Evolutionary conservation across 2,113 vertebrate genomes (phyloP), one percentile per base, ranked within the genome.

Genomic region (Gnathonemus longibarbis): DNA sequence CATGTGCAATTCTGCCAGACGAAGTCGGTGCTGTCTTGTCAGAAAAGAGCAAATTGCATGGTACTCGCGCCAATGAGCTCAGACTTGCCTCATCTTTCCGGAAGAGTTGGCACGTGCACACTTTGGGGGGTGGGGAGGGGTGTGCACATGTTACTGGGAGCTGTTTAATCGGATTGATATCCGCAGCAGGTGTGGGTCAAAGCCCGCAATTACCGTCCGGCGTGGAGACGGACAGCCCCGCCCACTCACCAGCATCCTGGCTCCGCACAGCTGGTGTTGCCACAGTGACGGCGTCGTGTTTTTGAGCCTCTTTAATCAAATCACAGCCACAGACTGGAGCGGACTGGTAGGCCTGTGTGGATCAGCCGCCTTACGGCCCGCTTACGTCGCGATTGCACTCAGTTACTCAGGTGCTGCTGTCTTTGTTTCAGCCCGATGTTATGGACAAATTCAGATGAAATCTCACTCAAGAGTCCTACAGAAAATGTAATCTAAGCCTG

Each of bases 111-210:
- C 93, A 92, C 92, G 89, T 92, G 92, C 83, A 91, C 92, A 88
- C 21, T 39, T 46, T 66, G 83, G 21, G 11, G 19, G 1, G 21
- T 3, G 66, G 46, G n/a, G 45, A 10, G 0, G 13, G 8, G 19
- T 80, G 42, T 31, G 42, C 35, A 45, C 21, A 10, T 53, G 46
- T 52, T 87, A 45, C 83, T 9, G 19, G 48, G 48, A 74, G 62
- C 88, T 89, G 42, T 83, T 90, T 91, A 91, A 90, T 90, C 52
- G 66, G 74, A 21, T 88, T 80, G 85, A 91, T 90, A 89, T 90
- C 89, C 19, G 89, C 91, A 92, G 92, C 93, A 94, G 91, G 92
- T 94, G 91, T 91, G 94, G 89, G 94, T 95, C 94, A 93, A 90
- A 92, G 84, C n/a, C 27, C 66, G 2, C 89, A 88, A 91, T 85